Percentiles rank a stretch among this genome's conserved stretches.
These are phyloP conservation scores for Seriola dumerili DNA, from an alignment of 2,113 vertebrate genomes.

Conservation along the genomic window DNA sequence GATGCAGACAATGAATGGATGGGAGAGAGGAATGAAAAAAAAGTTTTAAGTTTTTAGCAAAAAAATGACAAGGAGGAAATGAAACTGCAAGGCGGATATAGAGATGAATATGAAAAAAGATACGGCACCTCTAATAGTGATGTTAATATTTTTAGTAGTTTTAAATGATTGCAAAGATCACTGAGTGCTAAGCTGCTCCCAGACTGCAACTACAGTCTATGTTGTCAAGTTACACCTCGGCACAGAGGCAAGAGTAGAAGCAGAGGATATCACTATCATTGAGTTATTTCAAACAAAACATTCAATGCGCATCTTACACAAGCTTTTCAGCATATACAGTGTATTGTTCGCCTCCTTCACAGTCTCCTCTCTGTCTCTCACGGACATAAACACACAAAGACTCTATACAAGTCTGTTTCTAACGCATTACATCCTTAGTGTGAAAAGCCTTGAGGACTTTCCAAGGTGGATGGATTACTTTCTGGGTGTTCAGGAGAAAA, in stretches of 20 bases:
- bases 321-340: constrained; percentile 11
- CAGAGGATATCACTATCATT: constrained; percentile 36
- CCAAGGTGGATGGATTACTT: constrained; percentile 72
- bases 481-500: constrained; percentile 67
- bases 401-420: constrained; percentile 27
- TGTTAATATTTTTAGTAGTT: constrained; percentile 14
- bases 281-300: constrained; percentile 32
- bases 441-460: constrained; percentile 68
- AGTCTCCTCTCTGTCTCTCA: constrained; percentile 35
- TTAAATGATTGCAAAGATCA: constrained; percentile 32
- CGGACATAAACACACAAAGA: constrained; percentile 52
- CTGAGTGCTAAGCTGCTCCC: constrained; percentile 23
- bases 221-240: constrained; percentile 42
- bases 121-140: background rate
- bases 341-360: constrained; percentile 3
- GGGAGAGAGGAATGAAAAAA: background rate
- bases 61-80: constrained; percentile 20
- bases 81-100: constrained; percentile 8
- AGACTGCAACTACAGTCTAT: constrained; percentile 6
- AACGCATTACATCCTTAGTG: constrained; percentile 48
- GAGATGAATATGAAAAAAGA: constrained; percentile 7
- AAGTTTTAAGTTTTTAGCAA: constrained; percentile 3
- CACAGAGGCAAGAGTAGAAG: constrained; percentile 9
- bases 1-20: constrained; percentile 29
- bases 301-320: constrained; percentile 19